Percentiles rank a stretch among this genome's conserved stretches.
These are phyloP conservation scores for Callopanchax toddi DNA, from an alignment of 2,113 vertebrate genomes.

Conservation along the genomic window DNA sequence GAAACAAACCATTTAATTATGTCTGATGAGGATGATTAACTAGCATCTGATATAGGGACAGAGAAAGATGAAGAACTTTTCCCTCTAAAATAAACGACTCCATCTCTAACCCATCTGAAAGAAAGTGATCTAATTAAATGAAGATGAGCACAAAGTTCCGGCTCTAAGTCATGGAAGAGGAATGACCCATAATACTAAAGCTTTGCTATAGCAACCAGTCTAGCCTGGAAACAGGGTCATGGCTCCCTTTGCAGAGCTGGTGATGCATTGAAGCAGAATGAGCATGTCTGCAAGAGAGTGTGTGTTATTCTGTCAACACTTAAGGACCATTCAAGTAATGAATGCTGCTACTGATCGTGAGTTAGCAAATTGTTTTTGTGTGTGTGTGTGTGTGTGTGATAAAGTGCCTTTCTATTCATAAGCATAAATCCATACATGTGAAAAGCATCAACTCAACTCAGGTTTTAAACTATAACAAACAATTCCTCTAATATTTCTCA, in stretches of 20 bases:
- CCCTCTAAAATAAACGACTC: constrained; percentile 44
- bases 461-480: no score
- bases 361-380: constrained; percentile 11
- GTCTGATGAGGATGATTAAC: background rate
- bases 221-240: constrained; percentile 76
- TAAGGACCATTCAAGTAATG: constrained; percentile 42
- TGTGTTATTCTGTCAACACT: constrained; percentile 50
- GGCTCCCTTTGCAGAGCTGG: constrained; percentile 54
- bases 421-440: no score
- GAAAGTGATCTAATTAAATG: constrained; percentile 45
- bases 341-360: constrained; percentile 52
- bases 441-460: no score
- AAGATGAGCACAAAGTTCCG: constrained; percentile 15
- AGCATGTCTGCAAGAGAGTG: constrained; percentile 45
- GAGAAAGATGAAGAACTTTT: background rate
- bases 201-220: constrained; percentile 56
- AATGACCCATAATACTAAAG: constrained; percentile 66
- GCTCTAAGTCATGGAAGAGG: constrained; percentile 33
- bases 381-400: no score
- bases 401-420: background rate
- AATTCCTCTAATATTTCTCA: no score
- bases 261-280: constrained; percentile 70
- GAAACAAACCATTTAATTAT: background rate
- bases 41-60: background rate
- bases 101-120: constrained; percentile 32